These are phyloP conservation scores for Norana najaformis DNA, from an alignment of 2,888 invertebrate genomes.

Conservation along the genomic window DNA sequence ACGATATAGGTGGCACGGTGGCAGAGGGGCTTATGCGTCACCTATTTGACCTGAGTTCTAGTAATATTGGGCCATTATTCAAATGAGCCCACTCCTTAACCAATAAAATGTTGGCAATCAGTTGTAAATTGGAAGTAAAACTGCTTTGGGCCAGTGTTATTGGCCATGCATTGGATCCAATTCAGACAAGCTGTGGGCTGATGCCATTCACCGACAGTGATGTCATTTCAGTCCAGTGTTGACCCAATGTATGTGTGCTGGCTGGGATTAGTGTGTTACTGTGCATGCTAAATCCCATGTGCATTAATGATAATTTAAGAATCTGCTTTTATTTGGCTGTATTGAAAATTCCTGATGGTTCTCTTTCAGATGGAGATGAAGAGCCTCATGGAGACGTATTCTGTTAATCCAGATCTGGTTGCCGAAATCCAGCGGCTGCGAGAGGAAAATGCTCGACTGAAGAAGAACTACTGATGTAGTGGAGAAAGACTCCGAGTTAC, in stretches of 20 bases:
- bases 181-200: background rate
- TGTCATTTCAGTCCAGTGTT: too few relatives aligned
- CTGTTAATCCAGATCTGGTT: slow-evolving; percentile 53
- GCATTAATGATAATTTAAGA: background rate
- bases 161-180: too few relatives aligned
- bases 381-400: slow-evolving; percentile 50
- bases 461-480: slow-evolving; percentile 46
- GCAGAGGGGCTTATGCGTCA: too few relatives aligned
- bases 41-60: too few relatives aligned
- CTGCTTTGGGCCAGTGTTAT: too few relatives aligned
- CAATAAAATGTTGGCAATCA: too few relatives aligned
- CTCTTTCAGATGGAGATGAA: slow-evolving; percentile 49
- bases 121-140: too few relatives aligned
- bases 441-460: slow-evolving; percentile 52
- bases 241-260: background rate
- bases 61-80: too few relatives aligned
- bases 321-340: background rate
- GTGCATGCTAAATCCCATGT: background rate
- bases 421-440: slow-evolving; percentile 51
- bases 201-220: background rate
- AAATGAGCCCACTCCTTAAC: too few relatives aligned
- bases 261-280: background rate
- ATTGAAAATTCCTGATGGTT: background rate
- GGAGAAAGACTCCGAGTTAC: background rate
- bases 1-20: too few relatives aligned